Base-by-base conservation (phyloP, 2,113 vertebrate species). In the Nannobrachium achirus region DNA sequence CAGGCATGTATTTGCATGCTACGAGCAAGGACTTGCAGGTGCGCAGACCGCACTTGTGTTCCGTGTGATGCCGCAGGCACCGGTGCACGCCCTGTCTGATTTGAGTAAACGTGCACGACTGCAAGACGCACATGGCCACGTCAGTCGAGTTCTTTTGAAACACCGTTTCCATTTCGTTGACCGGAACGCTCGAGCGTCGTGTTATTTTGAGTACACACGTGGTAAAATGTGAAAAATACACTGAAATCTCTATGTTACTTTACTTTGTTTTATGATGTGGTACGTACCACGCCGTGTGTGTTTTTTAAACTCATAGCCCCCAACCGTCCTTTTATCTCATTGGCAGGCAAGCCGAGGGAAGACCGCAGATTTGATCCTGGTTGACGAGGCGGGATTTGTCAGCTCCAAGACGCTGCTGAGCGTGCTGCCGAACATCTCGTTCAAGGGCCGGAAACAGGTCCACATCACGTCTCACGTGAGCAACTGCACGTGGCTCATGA, bases 1-100 rank as follows among this genome's bases (percentile, higher is more conserved):
- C n/a, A n/a, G n/a, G n/a, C n/a, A n/a, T n/a, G n/a, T n/a, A 49
- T 49, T 49, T 49, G 13, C 46, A 49, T 13, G 46, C 46, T 49
- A 49, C n/a, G 13, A 7, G 7, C 13, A 49, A 14, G 13, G 46
- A 49, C 46, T 49, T 49, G 13, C 46, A 49, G 7, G 46, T 49
- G 46, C n/a, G 46, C 13, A 49, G 46, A 14, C 46, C 13, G 13
- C 46, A 49, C 13, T 49, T 49, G 46, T 49, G 46, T 49, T 49
- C 46, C 7, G 46, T 49, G 13, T 49, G n/a, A 49, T 49, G 46
- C 46, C 3, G 7, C 46, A 49, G 46, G n/a, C 46, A 49, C 10
- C 10, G 6, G 42, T 44, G 10, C 6, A 7, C 6, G 10, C 10
- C 10, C 6, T 10, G 42, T 44, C 42, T 44, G 6, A 44, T 6